phyloP scores from a whole-genome alignment of 2,888 invertebrate species.

The Teinopalpus imperialis region DNA sequence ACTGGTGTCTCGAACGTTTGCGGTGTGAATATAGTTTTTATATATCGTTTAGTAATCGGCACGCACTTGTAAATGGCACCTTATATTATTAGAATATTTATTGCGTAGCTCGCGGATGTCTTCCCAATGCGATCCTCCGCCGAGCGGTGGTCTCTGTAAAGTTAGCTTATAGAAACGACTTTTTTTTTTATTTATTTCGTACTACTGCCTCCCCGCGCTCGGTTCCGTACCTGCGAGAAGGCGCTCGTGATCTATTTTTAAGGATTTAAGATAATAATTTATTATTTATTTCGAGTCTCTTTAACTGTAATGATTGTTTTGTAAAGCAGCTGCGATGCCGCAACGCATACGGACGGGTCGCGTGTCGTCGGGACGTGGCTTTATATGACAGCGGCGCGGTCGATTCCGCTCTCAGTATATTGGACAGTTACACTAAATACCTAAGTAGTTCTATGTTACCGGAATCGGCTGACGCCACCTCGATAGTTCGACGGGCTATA shows the following conservation, averaged over 20 bases:
- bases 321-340: conserved; percentile 73
- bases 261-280: conserved; percentile 82
- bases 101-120: conserved; percentile 79
- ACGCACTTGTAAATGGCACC: conserved; percentile 81
- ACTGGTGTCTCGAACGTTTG: conserved; percentile 80
- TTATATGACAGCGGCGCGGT: conserved; percentile 48
- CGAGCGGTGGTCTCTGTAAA: conserved; percentile 80
- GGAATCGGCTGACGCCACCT: conserved; percentile 52
- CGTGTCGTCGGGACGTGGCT: conserved; percentile 73
- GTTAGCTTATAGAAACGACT: conserved; percentile 74
- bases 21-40: conserved; percentile 78
- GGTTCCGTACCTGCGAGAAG: conserved; percentile 80
- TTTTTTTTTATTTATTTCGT: conserved; percentile 77
- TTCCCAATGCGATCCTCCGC: conserved; percentile 79
- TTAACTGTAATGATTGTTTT: conserved; percentile 76
- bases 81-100: conserved; percentile 78
- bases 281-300: conserved; percentile 83
- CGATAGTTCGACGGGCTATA: conserved; percentile 52
- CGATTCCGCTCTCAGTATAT: conserved; percentile 42
- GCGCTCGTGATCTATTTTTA: conserved; percentile 82
- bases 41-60: conserved; percentile 72
- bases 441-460: conserved; percentile 24
- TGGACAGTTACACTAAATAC: conserved; percentile 13
- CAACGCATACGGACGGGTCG: conserved; percentile 76
- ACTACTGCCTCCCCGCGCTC: conserved; percentile 80